Base-by-base conservation (phyloP, 2,888 invertebrate species). In the Temnothorax unifasciatus region DNA sequence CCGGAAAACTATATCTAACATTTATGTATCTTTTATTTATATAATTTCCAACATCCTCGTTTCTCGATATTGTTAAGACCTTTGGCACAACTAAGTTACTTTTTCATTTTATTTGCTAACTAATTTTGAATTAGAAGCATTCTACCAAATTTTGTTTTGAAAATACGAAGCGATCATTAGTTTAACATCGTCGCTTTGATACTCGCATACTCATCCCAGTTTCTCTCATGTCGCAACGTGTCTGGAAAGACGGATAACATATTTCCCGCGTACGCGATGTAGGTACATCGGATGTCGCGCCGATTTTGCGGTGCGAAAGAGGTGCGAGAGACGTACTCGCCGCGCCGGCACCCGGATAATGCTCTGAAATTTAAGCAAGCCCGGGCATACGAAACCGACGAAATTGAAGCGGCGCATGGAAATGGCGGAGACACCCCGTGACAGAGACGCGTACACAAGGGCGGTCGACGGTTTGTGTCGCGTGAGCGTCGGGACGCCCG, bases 351-450 rank as follows among this genome's bases (percentile, higher is more conserved):
- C 54, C 57, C 50, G 11, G 64, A 41, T 69, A 75, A 66, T 68
- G 85, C 83, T 76, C 77, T 74, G 89, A 90, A 90, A 90, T 90
- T 90, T 87, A 89, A 88, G 87, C 85, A 85, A 87, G 71, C 87
- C 75, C 57, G 54, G 82, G 82, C 77, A 73, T 85, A 86, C 87
- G 88, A 79, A 85, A 89, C 88, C 87, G 75, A 85, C 88, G 86
- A 87, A 90, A 90, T 90, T 90, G 90, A 90, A 90, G 88, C 88
- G 86, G 88, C 84, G 90, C 90, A 82, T 89, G 87, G 87, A 89
- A 89, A 89, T 87, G 83, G 86, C 85, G 89, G 89, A 86, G 90
- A 86, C 86, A 89, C 71, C 52, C 84, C 82, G 87, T 90, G 90
- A 90, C 90, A 87, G 87, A 89, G 87, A 90, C 89, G 85, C 86